These are phyloP conservation scores for Cherax destructor DNA, from an alignment of 1,140 invertebrate genomes.

Conservation along the genomic window DNA sequence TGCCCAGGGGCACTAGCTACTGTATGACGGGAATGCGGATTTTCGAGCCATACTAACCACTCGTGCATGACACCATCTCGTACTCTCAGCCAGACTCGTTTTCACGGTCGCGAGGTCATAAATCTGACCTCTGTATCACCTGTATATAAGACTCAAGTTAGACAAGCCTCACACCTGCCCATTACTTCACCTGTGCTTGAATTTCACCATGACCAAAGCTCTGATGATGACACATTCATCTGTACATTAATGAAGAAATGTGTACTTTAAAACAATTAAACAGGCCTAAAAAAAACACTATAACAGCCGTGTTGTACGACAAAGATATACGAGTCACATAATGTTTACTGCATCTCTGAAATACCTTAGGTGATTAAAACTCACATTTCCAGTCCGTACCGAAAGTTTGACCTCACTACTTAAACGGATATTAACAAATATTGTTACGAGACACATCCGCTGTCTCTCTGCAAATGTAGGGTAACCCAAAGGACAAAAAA, in stretches of 20 bases:
- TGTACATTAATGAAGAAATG: neutral
- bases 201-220: neutral
- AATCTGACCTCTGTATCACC: neutral
- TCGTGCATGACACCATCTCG: slow-evolving; percentile 31
- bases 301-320: no score
- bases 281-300: no score
- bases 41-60: slow-evolving; percentile 41
- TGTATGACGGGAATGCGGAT: slow-evolving; percentile 57
- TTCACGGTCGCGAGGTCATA: neutral
- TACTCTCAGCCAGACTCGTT: neutral
- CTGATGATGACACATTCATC: neutral
- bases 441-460: no score
- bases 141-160: neutral
- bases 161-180: neutral
- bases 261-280: neutral
- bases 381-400: no score
- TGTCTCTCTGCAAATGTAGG: no score
- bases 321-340: no score
- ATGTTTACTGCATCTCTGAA: no score
- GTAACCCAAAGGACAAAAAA: no score
- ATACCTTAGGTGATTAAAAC: no score
- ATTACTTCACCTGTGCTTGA: neutral
- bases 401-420: no score
- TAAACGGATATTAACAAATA: no score
- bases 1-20: neutral